Evolutionary conservation across 2,888 invertebrate genomes (phyloP), one percentile per base, ranked within the genome.

Genomic region (Xestia rhomboidea): DNA sequence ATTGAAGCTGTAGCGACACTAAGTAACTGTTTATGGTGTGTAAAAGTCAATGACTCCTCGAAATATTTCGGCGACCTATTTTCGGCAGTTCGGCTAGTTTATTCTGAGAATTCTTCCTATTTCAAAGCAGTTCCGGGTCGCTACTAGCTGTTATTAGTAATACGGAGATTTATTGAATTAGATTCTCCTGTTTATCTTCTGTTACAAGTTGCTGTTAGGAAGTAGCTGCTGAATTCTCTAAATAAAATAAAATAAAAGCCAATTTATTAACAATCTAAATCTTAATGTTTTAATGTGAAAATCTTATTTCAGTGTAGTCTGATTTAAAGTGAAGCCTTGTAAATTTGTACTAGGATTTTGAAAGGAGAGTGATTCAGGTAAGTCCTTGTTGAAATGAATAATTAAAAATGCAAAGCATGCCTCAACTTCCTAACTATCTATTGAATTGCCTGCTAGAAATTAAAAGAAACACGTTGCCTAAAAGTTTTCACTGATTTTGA

Each of bases 91-190:
- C 76, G 76, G 67, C 86, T 72, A 85, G 91, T 93, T 94, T 95
- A 95, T 95, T 95, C 95, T 93, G 84, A 90, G 94, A 91, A 90
- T 89, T 91, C 88, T 90, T 90, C 87, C 90, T 91, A 86, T 91
- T 91, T 89, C 82, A 81, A 79, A 72, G 38, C 62, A 75, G 84
- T 86, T 86, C 86, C 86, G 85, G 84, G 82, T 86, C 76, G 79
- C 71, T 80, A 72, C 51, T 63, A n/a, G 57, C 57, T 87, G 81
- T 70, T 60, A 79, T 77, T 57, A 73, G 75, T 27, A 54, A 64
- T 24, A 13, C 46, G 49, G n/a, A 78, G 54, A 41, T 70, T 64
- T 70, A 73, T 70, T 73, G 44, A 57, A 64, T 66, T n/a, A 57
- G 60, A 38, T 78, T 67, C 67, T 66, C 15, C 6, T n/a, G 44